Base-by-base conservation (phyloP, 1,140 invertebrate species). In the Parasteatoda tepidariorum region DNA sequence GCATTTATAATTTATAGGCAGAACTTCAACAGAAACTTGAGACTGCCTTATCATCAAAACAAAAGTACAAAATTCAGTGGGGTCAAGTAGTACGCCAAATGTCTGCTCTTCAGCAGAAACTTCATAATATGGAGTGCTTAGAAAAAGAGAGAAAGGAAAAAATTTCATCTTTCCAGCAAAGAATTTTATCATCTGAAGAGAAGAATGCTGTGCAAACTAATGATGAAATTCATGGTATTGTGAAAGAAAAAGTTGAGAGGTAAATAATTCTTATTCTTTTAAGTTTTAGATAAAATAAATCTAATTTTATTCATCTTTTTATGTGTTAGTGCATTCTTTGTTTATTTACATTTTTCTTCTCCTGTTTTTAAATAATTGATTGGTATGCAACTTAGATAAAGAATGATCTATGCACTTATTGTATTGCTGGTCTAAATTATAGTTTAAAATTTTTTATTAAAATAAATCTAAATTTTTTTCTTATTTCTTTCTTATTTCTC, bases 51-150 rank as follows among this genome's bases (percentile, higher is more conserved):
- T 41, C 83, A 18, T 79, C 83, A 7, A 84, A 84, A 18, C 55
- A 84, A 15, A 74, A 75, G 24, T 84, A 79, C 22, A 84, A 84
- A 59, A 33, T 59, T 15, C 83, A 84, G 57, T 84, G 68, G 74
- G 66, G 74, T 2, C 74, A 84, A 57, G 68, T 74, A 9, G 34
- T 84, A 22, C 54, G 67, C 22, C 74, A 79, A 22, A 74, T 79
- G 0, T 26, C 55, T 24, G 24, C 31, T 13, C 61, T 79, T 26
- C 82, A 84, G 64, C 71, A 84, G 54, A 76, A 84, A 54, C 48
- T 76, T 7, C 83, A 76, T 28, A 34, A 70, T 30, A 70, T 84
- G 73, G 83, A 84, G 33, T 73, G 64, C 18, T 28, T 68, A 22
- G 73, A 76, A 54, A 31, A 28, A 24, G 66, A 66, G 30, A 76